Conservation (phyloP, 2,113 vertebrate species). For the Calidris pygmaea region DNA sequence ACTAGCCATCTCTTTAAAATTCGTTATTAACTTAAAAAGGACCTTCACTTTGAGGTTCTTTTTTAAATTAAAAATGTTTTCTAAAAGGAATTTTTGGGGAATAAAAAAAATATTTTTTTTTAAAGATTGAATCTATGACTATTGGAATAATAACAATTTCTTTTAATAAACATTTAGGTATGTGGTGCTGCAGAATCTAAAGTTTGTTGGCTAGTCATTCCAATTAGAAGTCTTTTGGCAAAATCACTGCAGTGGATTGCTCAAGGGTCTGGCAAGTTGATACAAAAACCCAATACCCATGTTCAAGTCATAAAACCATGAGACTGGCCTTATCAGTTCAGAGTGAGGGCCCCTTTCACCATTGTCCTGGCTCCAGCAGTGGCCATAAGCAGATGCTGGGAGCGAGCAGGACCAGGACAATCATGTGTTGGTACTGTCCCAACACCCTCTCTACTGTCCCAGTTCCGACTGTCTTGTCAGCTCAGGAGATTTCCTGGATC, state of each 20-base stretch:
- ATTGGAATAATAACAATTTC: not conserved
- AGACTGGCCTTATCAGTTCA: not conserved
- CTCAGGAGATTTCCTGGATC: not conserved
- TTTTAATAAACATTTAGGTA: not conserved
- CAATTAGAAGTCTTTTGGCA: not conserved
- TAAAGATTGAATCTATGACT: not conserved
- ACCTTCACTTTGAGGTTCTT: not conserved
- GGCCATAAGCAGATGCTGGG: not conserved
- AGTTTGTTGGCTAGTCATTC: not conserved
- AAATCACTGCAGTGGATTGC: not conserved
- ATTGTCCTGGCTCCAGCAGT: not conserved
- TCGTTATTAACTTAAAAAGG: not conserved
- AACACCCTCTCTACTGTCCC: not conserved
- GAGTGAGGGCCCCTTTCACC: not conserved
- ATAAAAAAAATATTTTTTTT: not conserved
- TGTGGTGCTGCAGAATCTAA: not conserved
- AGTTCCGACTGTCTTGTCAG: not conserved
- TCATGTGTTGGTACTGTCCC: not conserved
- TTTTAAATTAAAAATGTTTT: not conserved
- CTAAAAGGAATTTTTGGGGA: not conserved
- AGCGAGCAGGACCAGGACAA: not conserved
- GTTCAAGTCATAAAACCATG: not conserved
- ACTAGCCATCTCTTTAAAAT: not conserved
- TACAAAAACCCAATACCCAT: not conserved
- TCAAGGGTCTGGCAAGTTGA: not conserved